These are phyloP conservation scores for Epistrophe eligans DNA, from an alignment of 2,888 invertebrate species.

Conservation along the genomic window DNA sequence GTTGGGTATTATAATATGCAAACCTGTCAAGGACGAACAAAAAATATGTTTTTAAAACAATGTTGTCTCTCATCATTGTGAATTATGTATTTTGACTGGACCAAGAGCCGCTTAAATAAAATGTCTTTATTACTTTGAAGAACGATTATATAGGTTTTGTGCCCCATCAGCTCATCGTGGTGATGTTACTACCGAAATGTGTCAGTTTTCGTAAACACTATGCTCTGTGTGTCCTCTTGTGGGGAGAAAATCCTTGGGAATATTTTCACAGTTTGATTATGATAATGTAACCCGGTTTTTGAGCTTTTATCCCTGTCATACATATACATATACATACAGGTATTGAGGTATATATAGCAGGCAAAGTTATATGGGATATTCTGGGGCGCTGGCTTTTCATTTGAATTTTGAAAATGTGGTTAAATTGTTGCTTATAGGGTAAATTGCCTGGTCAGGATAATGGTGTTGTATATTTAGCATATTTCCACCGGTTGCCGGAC, in stretches of 20 bases:
- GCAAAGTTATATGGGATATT: background rate
- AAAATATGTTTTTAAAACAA: constrained; percentile 47
- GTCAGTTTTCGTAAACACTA: constrained; percentile 73
- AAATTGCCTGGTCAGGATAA: background rate
- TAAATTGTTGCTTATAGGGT: constrained; percentile 46
- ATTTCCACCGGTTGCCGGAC: constrained; percentile 39
- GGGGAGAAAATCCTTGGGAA: constrained; percentile 48
- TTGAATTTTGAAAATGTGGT: constrained; percentile 48
- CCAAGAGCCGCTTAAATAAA: constrained; percentile 65
- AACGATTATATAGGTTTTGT: constrained; percentile 31
- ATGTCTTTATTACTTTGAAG: constrained; percentile 61
- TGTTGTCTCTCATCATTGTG: constrained; percentile 64
- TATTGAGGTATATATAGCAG: background rate
- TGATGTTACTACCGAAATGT: constrained; percentile 47
- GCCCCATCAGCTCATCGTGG: constrained; percentile 3
- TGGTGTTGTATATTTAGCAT: constrained; percentile 43
- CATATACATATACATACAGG: no score
- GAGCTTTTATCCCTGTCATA: constrained; percentile 23
- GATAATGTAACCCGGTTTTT: constrained; percentile 57
- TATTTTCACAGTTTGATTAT: constrained; percentile 63
- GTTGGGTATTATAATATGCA: no score
- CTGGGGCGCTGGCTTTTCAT: background rate
- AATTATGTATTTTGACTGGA: constrained; percentile 54
- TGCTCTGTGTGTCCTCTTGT: background rate
- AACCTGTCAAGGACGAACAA: constrained; percentile 41